A percentile compares a stretch with the other conserved stretches of the same genome.
Conservation (phyloP, 2,797 vertebrate genomes). For the Lepus oiostolus region DNA sequence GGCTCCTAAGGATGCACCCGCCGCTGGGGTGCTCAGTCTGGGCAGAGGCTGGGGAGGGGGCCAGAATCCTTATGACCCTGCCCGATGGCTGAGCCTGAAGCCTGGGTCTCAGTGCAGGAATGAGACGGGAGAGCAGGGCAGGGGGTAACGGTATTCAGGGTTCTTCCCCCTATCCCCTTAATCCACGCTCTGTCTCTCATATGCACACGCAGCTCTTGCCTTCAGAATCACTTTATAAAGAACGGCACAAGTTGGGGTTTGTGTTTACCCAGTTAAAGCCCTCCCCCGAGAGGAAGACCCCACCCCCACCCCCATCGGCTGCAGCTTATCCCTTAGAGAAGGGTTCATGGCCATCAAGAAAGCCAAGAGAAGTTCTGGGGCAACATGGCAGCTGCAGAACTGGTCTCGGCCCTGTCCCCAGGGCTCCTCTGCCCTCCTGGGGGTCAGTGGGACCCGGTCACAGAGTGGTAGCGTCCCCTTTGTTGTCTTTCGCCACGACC, state of each 20-base stretch:
- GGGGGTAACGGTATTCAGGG: neutral
- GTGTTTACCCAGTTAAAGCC: conserved; percentile 14
- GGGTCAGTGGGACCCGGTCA: neutral
- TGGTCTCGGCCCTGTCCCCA: neutral
- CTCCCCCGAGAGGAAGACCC: neutral
- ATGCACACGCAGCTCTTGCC: neutral
- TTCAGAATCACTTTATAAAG: conserved; percentile 76
- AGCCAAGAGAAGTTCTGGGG: neutral
- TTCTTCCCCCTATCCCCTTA: too few relatives aligned
- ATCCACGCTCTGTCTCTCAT: neutral
- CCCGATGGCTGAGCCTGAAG: neutral
- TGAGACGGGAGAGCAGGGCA: neutral
- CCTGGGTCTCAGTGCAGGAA: neutral
- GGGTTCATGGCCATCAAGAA: neutral
- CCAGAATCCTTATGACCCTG: neutral
- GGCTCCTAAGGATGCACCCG: neutral
- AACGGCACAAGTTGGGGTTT: conserved; percentile 59
- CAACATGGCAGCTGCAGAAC: neutral
- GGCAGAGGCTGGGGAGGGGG: too few relatives aligned
- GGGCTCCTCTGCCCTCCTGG: neutral
- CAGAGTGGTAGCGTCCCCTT: neutral
- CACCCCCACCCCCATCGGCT: neutral
- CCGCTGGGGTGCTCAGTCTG: neutral
- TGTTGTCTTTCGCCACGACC: neutral
- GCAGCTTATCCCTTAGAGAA: neutral